phyloP scores from a whole-genome alignment of 2,797 vertebrate species.

The Novumbra hubbsi region DNA sequence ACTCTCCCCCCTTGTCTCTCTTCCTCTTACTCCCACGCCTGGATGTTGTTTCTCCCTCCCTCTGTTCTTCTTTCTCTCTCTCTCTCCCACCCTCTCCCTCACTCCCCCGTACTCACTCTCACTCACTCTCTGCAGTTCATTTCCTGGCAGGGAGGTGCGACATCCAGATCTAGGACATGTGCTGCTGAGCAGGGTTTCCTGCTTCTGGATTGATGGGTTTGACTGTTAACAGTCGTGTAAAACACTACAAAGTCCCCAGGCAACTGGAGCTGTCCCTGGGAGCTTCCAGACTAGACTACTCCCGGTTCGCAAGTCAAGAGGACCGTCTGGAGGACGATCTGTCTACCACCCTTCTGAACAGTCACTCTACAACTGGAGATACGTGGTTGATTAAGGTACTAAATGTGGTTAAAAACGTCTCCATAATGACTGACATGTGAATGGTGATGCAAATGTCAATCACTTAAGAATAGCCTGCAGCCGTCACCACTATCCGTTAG shows the following conservation, averaged over 20 bases:
- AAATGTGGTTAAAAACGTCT: too few species aligned
- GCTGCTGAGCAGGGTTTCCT: constrained; percentile 25
- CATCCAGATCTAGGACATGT: constrained; percentile 22
- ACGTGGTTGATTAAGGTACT: too few species aligned
- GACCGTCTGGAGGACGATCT: constrained; percentile 3
- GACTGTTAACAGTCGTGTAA: constrained; percentile 53
- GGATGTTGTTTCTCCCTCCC: background rate
- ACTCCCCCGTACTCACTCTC: background rate
- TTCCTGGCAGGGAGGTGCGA: constrained; percentile 20
- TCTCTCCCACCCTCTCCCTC: background rate
- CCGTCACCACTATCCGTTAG: constrained; percentile 18
- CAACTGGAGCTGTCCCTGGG: constrained; percentile 26
- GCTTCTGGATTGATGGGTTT: constrained; percentile 44
- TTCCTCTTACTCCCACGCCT: background rate
- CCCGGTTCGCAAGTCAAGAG: background rate
- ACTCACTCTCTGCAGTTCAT: constrained; percentile 8
- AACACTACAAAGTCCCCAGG: constrained; percentile 41
- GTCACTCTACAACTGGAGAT: too few species aligned
- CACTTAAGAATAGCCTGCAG: background rate
- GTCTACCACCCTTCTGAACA: background rate
- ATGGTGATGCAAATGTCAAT: background rate
- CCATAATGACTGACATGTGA: too few species aligned
- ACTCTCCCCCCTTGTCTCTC: background rate
- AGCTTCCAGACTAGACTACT: constrained; percentile 4
- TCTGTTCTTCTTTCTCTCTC: background rate